These are phyloP conservation scores for Andrena praecox DNA, from an alignment of 2,888 invertebrate genomes.

Conservation along the genomic window DNA sequence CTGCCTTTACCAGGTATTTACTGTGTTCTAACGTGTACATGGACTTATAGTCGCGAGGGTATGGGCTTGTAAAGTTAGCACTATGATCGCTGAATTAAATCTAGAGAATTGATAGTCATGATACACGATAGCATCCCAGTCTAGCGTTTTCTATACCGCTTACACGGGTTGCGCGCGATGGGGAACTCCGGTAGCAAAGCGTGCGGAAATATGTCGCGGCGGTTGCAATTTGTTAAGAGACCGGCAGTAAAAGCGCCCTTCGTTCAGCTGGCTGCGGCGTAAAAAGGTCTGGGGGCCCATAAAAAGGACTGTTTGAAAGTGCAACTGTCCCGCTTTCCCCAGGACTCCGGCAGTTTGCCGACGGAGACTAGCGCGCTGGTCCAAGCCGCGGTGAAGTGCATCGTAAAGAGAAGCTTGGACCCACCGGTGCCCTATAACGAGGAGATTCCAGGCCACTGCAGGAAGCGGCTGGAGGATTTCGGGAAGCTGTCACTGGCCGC, in stretches of 20 bases:
- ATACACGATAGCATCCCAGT: too few species aligned
- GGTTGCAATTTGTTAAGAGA: conserved; percentile 4
- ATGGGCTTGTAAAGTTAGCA: not conserved
- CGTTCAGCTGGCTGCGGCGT: not conserved
- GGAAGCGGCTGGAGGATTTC: conserved; percentile 86
- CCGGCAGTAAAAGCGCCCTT: not conserved
- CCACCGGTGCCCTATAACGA: conserved; percentile 77
- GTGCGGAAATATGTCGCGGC: not conserved
- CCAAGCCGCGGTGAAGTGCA: conserved; percentile 84
- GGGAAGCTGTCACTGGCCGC: conserved; percentile 86
- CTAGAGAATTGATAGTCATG: too few species aligned
- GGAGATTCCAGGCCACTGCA: conserved; percentile 84
- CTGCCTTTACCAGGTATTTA: conserved; percentile 85
- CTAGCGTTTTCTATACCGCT: too few species aligned
- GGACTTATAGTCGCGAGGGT: not conserved
- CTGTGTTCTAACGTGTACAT: conserved; percentile 16
- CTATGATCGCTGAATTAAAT: too few species aligned
- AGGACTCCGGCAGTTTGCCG: conserved; percentile 79
- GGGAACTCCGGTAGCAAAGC: not conserved
- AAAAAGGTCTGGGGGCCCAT: not conserved
- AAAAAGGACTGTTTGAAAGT: conserved; percentile 7
- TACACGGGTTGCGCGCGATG: too few species aligned
- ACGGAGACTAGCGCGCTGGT: conserved; percentile 83
- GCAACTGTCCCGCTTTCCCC: not conserved
- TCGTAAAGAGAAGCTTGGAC: conserved; percentile 84